Evolutionary conservation across 2,113 vertebrate species (phyloP), one percentile per base, ranked within the genome.

Genomic region (Odobenus rosmarus): DNA sequence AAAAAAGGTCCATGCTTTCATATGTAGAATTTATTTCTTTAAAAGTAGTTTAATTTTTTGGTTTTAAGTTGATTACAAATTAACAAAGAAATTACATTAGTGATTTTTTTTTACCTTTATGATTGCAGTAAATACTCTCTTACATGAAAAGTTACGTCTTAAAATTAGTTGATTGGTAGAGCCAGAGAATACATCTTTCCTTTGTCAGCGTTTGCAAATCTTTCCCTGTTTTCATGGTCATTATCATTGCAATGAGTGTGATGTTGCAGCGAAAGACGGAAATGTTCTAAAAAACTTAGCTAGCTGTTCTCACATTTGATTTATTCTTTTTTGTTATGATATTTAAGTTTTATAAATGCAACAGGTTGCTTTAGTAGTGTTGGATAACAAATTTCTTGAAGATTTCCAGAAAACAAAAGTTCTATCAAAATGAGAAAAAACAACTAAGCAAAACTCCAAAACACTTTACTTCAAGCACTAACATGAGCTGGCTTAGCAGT

Each of bases 391-490:
- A 76, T 67, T 95, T 95, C 81, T 88, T 87, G 39, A 97, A 91
- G 88, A 96, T 84, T 94, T 97, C 64, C 85, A 97, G 94, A 93
- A 95, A 92, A 96, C 93, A 97, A 98, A 97, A 97, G 89, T 95
- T 93, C 26, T 92, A 95, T 90, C 88, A 93, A 97, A 97, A 95
- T 90, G 55, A 97, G 79, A 85, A 93, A 80, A 89, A 93, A 87
- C n/a, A 96, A 93, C 79, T 53, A 95, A 96, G 82, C 82, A 76
- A 95, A 98, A 96, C 67, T 94, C 82, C 81, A 88, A 94, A 95
- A 91, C 79, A 94, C 84, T 79, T 92, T 55, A 49, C 51, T 93
- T 80, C 13, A 71, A 95, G 82, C 33, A 87, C 81, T 74, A 93
- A 36, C 91, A 80, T 23, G 28, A 98, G 79, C 62, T 93, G 93